Evolutionary conservation across 2,113 vertebrate species (phyloP), one percentile per base, ranked within the genome.

Genomic region (Chunga burmeisteri): DNA sequence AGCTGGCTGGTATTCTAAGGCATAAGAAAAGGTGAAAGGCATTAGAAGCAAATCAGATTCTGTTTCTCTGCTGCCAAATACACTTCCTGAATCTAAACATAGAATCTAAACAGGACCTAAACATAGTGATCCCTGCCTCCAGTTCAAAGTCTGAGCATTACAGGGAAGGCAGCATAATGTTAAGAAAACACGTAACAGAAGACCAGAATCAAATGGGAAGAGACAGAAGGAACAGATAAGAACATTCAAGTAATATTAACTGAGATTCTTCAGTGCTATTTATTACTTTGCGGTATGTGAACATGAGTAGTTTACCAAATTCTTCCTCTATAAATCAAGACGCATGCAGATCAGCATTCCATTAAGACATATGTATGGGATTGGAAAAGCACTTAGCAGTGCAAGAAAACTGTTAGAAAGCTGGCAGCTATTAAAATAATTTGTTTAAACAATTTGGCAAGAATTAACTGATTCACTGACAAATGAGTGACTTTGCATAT

Each of bases 111-210:
- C 6, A 40, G 46, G 19, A 75, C 53, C 49, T 65, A 63, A n/a
- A 81, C 27, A 50, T 1, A 72, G 30, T 38, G 66, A 20, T 34
- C 53, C 70, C 44, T 75, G 59, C n/a, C 61, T 81, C 40, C 61
- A 46, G 1, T 34, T 22, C 1, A 0, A 58, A 70, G 59, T 68
- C 55, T 58, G n/a, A 44, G 38, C 6, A 1, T 58, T 40, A 70
- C 18, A 49, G 63, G 36, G 63, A 78, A 95, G 23, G 53, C 55
- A 84, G 34, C 20, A 53, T 3, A 49, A 42, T 20, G 10, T 59
- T 71, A 70, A 32, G 52, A 52, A n/a, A 80, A 53, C 23, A 32
- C 3, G 0, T 22, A 53, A 22, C 29, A 56, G 46, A 80, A 81
- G 38, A 56, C 3, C 4, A 70, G 23, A 86, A 81, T 59, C 34